These are phyloP conservation scores for Vulpes vulpes DNA, from an alignment of 2,113 vertebrate species.

Conservation along the genomic window DNA sequence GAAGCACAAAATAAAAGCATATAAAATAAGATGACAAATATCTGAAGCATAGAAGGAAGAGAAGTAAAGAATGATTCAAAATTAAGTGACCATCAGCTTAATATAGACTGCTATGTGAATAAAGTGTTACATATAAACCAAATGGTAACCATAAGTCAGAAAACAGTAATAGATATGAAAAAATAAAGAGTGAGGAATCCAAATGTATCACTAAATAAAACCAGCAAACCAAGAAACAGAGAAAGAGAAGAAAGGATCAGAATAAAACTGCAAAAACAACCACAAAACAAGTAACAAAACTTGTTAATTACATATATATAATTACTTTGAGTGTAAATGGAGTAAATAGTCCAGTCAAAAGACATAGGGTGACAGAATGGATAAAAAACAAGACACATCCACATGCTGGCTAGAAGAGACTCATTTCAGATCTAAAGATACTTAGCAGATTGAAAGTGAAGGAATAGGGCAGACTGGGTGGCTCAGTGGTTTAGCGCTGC, in stretches of 20 bases:
- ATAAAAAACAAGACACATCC: not conserved
- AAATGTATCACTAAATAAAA: not conserved
- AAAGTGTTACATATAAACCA: not conserved
- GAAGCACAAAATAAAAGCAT: not conserved
- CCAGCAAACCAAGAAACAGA: not conserved
- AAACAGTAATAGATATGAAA: not conserved
- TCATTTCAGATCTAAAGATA: no score
- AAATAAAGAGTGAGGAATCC: not conserved
- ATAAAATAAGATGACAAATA: not conserved
- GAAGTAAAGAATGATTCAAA: not conserved
- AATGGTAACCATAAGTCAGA: not conserved
- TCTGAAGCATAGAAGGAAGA: not conserved
- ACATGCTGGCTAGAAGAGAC: not conserved
- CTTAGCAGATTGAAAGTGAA: no score
- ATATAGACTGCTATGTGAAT: not conserved
- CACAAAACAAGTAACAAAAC: not conserved
- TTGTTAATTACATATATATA: not conserved
- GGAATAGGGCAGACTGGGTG: no score
- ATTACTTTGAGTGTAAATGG: not conserved
- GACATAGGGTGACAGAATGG: not conserved
- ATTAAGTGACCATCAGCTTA: not conserved
- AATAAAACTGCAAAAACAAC: not conserved
- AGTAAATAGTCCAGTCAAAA: not conserved
- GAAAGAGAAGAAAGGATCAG: not conserved
- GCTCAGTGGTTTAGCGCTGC: no score